Conservation (phyloP, 2,888 invertebrate genomes). For the Acanthosepion esculentum region DNA sequence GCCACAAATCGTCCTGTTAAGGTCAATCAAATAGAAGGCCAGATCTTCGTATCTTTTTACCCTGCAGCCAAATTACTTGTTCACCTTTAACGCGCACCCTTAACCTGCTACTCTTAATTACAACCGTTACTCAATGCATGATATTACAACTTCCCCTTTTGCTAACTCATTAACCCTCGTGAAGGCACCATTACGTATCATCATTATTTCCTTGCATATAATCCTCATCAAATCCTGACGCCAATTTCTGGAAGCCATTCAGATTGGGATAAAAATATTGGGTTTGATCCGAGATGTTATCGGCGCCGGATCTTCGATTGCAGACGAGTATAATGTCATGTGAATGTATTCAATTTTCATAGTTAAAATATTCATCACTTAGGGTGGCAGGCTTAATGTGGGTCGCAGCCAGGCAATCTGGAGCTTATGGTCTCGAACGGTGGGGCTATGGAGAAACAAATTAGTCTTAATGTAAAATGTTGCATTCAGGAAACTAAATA, state of each 20-base stretch:
- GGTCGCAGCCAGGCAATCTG: neutral
- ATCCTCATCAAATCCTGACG: neutral
- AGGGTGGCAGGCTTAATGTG: slow-evolving; percentile 2
- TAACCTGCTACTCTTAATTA: too few relatives aligned
- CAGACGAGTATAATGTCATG: neutral
- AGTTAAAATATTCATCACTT: neutral
- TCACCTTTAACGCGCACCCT: too few relatives aligned
- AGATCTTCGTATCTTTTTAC: too few relatives aligned
- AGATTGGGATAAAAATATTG: neutral
- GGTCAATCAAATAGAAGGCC: too few relatives aligned
- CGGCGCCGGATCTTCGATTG: neutral
- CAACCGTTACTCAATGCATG: neutral
- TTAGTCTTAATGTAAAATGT: neutral
- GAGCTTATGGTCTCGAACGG: neutral
- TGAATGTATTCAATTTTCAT: slow-evolving; percentile 6
- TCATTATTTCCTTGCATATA: neutral
- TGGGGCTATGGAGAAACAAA: neutral
- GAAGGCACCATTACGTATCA: neutral
- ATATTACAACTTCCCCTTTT: neutral
- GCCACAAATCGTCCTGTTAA: too few relatives aligned
- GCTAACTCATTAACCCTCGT: neutral
- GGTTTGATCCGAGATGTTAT: neutral
- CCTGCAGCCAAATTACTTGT: too few relatives aligned
- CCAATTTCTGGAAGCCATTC: neutral
- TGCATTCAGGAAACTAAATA: neutral